Evolutionary conservation across 1,140 invertebrate genomes (phyloP).

Genomic region (Orchestia grillus): DNA sequence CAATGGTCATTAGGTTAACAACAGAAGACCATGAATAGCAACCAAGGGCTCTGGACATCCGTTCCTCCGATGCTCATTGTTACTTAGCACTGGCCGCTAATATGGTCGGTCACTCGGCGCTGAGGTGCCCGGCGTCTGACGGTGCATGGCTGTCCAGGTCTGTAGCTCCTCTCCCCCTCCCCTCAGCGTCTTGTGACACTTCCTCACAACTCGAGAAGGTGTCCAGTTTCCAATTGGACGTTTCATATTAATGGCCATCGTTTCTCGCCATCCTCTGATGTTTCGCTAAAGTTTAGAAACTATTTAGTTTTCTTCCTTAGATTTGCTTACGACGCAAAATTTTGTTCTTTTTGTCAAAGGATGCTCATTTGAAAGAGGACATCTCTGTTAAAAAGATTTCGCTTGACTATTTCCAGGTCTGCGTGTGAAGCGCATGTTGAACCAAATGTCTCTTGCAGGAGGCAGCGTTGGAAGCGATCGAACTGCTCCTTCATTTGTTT

Average conservation of each 20-base stretch:
- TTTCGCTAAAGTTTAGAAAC: neutral
- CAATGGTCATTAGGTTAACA: slow-evolving; percentile 55
- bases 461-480: too few relatives aligned
- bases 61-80: slow-evolving; percentile 13
- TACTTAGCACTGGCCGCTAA: neutral
- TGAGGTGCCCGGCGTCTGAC: neutral
- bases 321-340: neutral
- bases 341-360: neutral
- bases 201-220: neutral
- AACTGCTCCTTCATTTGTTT: too few relatives aligned
- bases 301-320: neutral
- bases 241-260: neutral
- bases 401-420: too few relatives aligned
- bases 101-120: neutral
- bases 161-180: neutral
- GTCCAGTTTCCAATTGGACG: neutral
- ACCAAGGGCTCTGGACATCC: neutral
- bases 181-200: neutral
- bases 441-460: neutral
- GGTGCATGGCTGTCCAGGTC: too few relatives aligned
- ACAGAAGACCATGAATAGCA: slow-evolving; percentile 33
- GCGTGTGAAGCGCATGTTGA: neutral
- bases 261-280: neutral
- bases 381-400: too few relatives aligned
- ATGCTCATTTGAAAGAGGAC: too few relatives aligned